These are phyloP conservation scores for Ectemnius continuus DNA, from an alignment of 2,888 invertebrate genomes.

Conservation along the genomic window DNA sequence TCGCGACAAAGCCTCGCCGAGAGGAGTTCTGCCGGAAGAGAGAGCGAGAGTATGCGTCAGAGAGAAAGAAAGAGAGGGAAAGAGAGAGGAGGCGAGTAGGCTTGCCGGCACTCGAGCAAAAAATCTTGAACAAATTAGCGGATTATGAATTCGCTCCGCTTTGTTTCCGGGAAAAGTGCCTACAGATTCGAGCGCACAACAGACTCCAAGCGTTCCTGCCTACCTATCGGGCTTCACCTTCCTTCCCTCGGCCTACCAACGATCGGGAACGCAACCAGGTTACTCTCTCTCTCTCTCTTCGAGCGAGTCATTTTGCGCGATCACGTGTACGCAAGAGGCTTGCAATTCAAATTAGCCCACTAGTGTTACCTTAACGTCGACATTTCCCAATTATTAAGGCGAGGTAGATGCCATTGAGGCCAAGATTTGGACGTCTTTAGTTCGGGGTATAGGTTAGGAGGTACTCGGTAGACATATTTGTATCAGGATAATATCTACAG, in stretches of 20 bases:
- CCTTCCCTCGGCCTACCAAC: constrained; percentile 20
- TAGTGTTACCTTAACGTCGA: constrained; percentile 57
- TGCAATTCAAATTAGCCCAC: constrained; percentile 73
- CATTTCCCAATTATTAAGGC: constrained; percentile 15
- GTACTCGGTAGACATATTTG: too few species aligned
- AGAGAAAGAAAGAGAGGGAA: constrained; percentile 39
- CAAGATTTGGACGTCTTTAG: too few species aligned
- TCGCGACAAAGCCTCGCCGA: constrained; percentile 38
- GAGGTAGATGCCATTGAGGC: too few species aligned
- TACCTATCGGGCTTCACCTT: constrained; percentile 1
- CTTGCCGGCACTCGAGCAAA: constrained; percentile 63
- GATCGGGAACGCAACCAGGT: constrained; percentile 27
- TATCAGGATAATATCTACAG: too few species aligned
- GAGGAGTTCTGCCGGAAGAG: constrained; percentile 53
- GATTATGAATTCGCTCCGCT: constrained; percentile 71
- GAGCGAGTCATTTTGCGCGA: constrained; percentile 58
- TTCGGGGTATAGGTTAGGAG: too few species aligned
- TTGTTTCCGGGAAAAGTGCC: constrained; percentile 65
- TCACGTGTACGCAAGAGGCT: constrained; percentile 65
- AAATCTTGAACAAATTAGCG: constrained; percentile 74
- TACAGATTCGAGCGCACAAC: constrained; percentile 42
- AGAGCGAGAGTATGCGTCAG: constrained; percentile 49
- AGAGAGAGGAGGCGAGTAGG: too few species aligned
- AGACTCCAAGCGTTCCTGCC: constrained; percentile 39
- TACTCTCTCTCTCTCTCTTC: constrained; percentile 13